Base-by-base conservation (phyloP, 2,888 invertebrate species). In the Rutpela maculata region DNA sequence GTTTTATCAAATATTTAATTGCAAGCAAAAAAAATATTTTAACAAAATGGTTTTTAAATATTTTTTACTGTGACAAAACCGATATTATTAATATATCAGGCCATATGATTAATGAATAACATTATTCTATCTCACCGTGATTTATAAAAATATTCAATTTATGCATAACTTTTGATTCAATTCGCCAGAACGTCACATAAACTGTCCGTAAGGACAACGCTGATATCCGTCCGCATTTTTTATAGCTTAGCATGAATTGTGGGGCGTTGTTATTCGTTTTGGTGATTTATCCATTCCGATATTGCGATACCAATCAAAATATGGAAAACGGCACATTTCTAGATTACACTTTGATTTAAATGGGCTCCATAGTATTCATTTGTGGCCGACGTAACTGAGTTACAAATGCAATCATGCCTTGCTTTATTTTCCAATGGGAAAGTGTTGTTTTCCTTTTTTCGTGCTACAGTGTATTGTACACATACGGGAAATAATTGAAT, bases 341-440 rank as follows among this genome's bases (percentile, higher is more conserved):
- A 83, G 83, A 85, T 85, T 85, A 81, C 83, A 80, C 75, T 84
- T 83, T 83, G 82, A 83, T 85, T 83, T 82, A 82, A 83, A 84
- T 80, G 78, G 66, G 76, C 73, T 74, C 38, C 50, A 65, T 56
- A 43, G 50, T 74, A 80, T 80, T 75, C 82, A 80, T 83, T 83
- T 80, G 77, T 81, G 79, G 71, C 76, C 76, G 74, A 80, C 79
- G 83, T 79, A 79, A 81, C 77, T 76, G 74, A 75, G 65, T 80
- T 80, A 76, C 73, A 74, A 77, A 65, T 59, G 62, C 74, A 66
- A 57, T 77, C 75, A 75, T 80, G 72, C 56, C 72, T 77, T 59
- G 50, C 66, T 75, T 74, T 50, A 62, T 55, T 75, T 75, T 75
- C 72, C 50, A 35, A 74, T 66, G 60, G 57, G 62, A 68, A 43